Base-by-base conservation (phyloP, 1,140 invertebrate genomes). In the Drosophila auraria region DNA sequence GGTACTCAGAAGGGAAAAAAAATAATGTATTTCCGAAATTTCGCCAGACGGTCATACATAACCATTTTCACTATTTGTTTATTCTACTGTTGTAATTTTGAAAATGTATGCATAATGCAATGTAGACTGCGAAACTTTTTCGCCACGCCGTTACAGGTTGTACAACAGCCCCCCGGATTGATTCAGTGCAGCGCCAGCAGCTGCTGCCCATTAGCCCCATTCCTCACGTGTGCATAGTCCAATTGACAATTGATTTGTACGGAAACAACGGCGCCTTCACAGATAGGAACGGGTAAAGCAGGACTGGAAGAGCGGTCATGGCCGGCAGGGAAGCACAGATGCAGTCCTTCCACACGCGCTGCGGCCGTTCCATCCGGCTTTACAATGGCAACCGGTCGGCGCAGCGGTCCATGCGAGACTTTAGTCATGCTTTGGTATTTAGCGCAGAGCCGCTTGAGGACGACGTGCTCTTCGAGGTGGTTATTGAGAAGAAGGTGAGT, bases 381-480 rank as follows among this genome's bases (percentile, higher is more conserved):
- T 95, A 95, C 70, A 97, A 98, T 93, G 95, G 96, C 75, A 97
- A 97, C 93, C 87, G 95, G 68, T 98, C 97, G 20, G 97, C 97
- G 9, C 94, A 96, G 61, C 94, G 97, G 89, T 97, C 96, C 92
- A 95, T 96, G 78, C 95, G 95, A 57, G 95, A 96, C 87, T 98
- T 97, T 89, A 97, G 98, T 94, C 95, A 97, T 93, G 97, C 96
- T 15, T 93, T 97, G 65, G 96, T 98, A n/a, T 95, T 99, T 68
- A 97, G 97, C 86, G 95, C 95, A 17, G 95, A 97, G 82, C 97
- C 97, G 11, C 93, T 99, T 6, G 94, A 94, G 78, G 96, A 98
- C 92, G 96, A 98, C 94, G 94, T 97, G 78, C 93, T 98, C 45
- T 99, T 99, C 93, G 97, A 98, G 95, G 96, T 98, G 65, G 95